These are phyloP conservation scores for Drosophila kanekoi DNA, from an alignment of 2,888 invertebrate species.

Conservation along the genomic window DNA sequence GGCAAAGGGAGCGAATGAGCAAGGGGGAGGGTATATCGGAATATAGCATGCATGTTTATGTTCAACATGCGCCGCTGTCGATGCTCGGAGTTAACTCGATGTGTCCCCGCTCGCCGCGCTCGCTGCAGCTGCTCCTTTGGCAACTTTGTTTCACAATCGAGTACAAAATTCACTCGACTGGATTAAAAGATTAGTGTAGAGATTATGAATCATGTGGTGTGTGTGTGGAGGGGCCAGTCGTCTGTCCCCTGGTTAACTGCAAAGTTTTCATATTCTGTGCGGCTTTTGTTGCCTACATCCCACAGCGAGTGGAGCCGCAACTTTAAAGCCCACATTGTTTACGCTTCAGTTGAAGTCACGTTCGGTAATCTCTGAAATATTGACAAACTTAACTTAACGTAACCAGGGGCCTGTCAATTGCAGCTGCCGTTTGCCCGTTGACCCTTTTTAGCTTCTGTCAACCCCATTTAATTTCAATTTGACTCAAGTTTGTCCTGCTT, in stretches of 20 bases:
- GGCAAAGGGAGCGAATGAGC: constrained; percentile 20
- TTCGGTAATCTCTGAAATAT: constrained; percentile 50
- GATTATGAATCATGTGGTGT: constrained; percentile 79
- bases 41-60: constrained; percentile 48
- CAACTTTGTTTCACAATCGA: constrained; percentile 82
- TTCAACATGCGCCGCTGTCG: constrained; percentile 17
- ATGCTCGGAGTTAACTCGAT: constrained; percentile 55
- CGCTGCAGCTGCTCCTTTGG: constrained; percentile 44
- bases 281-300: constrained; percentile 51
- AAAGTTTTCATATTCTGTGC: constrained; percentile 54
- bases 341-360: constrained; percentile 37
- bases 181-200: constrained; percentile 83
- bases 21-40: constrained; percentile 27
- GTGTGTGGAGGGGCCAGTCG: neutral
- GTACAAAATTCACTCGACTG: constrained; percentile 84
- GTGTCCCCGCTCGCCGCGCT: constrained; percentile 3
- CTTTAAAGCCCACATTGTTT: constrained; percentile 51
- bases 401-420: constrained; percentile 48
- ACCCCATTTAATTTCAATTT: constrained; percentile 71
- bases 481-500: constrained; percentile 30
- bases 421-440: constrained; percentile 24
- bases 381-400: constrained; percentile 33
- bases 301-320: constrained; percentile 9
- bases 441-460: constrained; percentile 59
- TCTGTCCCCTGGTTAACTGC: constrained; percentile 39